A percentile compares a stretch with the other conserved stretches of the same genome.
phyloP scores from a whole-genome alignment of 2,113 vertebrate species.

The Azemiops feae region DNA sequence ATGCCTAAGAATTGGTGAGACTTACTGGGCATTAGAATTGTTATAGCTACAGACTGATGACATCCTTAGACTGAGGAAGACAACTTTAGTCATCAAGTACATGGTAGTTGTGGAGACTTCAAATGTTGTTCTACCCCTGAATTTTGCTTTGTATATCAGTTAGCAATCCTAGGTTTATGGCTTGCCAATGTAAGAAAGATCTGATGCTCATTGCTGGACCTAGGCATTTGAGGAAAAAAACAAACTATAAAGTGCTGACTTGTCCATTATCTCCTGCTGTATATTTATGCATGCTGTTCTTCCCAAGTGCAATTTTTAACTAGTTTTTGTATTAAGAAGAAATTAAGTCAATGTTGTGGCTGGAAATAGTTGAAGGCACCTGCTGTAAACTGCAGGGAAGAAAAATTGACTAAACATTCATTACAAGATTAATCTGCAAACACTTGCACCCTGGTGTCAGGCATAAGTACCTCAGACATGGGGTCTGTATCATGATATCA shows the following conservation, averaged over 20 bases:
- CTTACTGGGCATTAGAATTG: not conserved
- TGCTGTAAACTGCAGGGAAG: not conserved
- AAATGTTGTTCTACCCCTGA: not conserved
- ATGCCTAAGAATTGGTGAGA: not conserved
- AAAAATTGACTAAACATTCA: not conserved
- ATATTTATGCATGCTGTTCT: not conserved
- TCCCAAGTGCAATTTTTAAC: not conserved
- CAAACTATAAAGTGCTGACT: not conserved
- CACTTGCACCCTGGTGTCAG: not conserved
- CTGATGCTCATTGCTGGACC: not conserved
- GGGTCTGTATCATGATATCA: not conserved
- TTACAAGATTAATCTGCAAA: not conserved
- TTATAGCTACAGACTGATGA: not conserved
- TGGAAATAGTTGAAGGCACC: not conserved
- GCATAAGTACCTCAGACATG: not conserved
- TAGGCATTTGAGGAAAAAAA: not conserved
- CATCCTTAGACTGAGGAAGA: not conserved
- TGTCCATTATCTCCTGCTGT: not conserved
- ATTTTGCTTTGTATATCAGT: not conserved
- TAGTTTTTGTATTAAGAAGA: not conserved
- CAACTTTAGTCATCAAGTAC: not conserved
- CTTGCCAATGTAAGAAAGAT: not conserved
- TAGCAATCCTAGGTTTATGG: not conserved
- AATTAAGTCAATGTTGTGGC: not conserved
- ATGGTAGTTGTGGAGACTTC: not conserved